These are phyloP conservation scores for Pseudococcus jackbeardsleyi DNA, from an alignment of 2,888 invertebrate species.

Conservation along the genomic window DNA sequence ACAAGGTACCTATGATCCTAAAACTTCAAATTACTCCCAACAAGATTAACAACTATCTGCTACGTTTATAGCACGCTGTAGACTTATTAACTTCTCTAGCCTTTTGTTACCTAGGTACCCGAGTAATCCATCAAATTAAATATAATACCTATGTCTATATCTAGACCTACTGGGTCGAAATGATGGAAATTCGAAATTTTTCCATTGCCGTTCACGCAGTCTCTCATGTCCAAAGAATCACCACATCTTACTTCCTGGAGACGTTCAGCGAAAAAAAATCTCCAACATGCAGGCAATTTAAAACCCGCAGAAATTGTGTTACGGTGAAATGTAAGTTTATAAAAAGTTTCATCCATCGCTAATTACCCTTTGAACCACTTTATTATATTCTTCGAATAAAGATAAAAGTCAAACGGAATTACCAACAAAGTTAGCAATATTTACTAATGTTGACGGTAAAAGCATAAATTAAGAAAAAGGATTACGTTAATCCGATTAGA, in stretches of 20 bases:
- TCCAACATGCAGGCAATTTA: conserved; percentile 17
- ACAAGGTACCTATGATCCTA: conserved; percentile 37
- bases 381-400: conserved; percentile 53
- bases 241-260: neutral
- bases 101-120: neutral
- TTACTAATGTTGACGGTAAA: conserved; percentile 48
- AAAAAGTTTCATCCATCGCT: conserved; percentile 39
- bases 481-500: conserved; percentile 48
- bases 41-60: conserved; percentile 32
- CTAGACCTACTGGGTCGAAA: no score
- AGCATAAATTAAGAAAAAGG: conserved; percentile 53
- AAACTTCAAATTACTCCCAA: conserved; percentile 48
- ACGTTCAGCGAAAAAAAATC: neutral
- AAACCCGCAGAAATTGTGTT: conserved; percentile 41
- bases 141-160: neutral
- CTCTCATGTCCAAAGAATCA: neutral
- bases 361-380: conserved; percentile 51
- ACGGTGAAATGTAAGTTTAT: conserved; percentile 33
- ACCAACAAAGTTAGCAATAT: conserved; percentile 46
- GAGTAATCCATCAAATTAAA: conserved; percentile 3
- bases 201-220: no score
- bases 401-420: conserved; percentile 51
- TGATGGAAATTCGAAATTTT: no score
- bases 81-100: conserved; percentile 21
- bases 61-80: conserved; percentile 35